phyloP scores from a whole-genome alignment of 2,888 invertebrate species.

The Thyatira batis region DNA sequence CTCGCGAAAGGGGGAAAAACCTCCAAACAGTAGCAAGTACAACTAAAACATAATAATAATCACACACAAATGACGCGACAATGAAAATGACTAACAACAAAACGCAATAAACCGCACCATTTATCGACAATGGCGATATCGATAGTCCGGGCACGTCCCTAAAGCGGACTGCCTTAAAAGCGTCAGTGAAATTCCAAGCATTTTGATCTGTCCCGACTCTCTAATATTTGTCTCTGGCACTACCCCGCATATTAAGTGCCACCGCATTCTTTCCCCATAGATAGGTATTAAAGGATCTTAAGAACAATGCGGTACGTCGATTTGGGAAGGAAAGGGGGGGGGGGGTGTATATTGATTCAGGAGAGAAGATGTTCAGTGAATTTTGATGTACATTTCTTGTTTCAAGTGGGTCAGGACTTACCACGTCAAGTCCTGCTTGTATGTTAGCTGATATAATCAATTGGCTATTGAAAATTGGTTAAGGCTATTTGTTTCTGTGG shows the following conservation, averaged over 20 bases:
- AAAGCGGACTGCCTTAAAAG: conserved; percentile 32
- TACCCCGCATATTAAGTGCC: conserved; percentile 49
- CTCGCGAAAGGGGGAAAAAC: too few species aligned
- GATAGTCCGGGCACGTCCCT: conserved; percentile 46
- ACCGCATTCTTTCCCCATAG: conserved; percentile 39
- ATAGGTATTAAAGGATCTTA: conserved; percentile 22
- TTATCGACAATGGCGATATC: conserved; percentile 28
- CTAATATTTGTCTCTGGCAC: conserved; percentile 56
- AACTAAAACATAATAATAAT: too few species aligned
- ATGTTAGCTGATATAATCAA: background rate
- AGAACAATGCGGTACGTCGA: conserved; percentile 31
- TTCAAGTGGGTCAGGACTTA: background rate
- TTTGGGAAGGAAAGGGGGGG: conserved; percentile 3
- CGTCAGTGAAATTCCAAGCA: conserved; percentile 56
- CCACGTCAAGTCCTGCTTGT: background rate
- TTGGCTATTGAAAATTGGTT: background rate
- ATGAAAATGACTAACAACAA: background rate
- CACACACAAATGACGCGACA: background rate
- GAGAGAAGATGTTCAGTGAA: background rate
- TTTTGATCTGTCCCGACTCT: conserved; percentile 40
- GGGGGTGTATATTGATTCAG: conserved; percentile 2
- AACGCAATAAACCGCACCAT: background rate
- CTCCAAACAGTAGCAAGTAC: too few species aligned
- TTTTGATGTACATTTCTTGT: background rate
- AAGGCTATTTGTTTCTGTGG: background rate